Evolutionary conservation across 2,888 invertebrate genomes (phyloP).

Genomic region (Sesia bembeciformis): DNA sequence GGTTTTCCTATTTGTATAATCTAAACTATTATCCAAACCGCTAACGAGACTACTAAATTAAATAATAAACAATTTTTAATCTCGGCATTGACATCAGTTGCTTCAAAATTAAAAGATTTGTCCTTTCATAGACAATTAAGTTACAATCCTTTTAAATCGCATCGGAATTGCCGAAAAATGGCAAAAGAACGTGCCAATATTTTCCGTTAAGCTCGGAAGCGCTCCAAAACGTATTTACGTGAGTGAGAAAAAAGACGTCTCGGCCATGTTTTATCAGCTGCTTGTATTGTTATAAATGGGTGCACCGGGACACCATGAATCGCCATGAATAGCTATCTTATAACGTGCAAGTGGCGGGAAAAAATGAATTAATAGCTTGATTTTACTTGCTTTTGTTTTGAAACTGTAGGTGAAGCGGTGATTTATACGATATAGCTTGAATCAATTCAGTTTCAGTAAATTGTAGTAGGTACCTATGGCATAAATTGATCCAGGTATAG

Average conservation of each 20-base stretch:
- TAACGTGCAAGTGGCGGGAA: conserved; percentile 10
- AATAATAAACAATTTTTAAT: too few species aligned
- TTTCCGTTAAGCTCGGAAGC: conserved; percentile 36
- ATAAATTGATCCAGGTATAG: too few species aligned
- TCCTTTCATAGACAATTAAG: too few species aligned
- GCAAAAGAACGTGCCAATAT: conserved; percentile 27
- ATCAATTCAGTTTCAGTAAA: too few species aligned
- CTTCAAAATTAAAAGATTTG: too few species aligned
- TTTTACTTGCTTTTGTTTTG: background rate
- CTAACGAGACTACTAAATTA: too few species aligned
- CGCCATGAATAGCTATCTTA: conserved; percentile 13
- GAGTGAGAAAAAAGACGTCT: conserved; percentile 20
- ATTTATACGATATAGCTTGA: too few species aligned
- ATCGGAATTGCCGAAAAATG: conserved; percentile 19
- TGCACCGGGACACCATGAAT: conserved; percentile 1
- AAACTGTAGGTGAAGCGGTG: too few species aligned
- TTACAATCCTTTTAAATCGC: conserved; percentile 10
- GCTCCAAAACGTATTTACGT: conserved; percentile 42
- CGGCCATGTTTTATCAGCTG: conserved; percentile 32
- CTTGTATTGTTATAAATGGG: conserved; percentile 29
- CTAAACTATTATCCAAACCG: too few species aligned
- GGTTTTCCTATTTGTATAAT: too few species aligned
- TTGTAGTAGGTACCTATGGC: too few species aligned
- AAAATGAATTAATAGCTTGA: conserved; percentile 15
- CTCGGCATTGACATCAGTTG: too few species aligned